These are phyloP conservation scores for Panthera uncia DNA, from an alignment of 2,113 vertebrate genomes.

Conservation along the genomic window DNA sequence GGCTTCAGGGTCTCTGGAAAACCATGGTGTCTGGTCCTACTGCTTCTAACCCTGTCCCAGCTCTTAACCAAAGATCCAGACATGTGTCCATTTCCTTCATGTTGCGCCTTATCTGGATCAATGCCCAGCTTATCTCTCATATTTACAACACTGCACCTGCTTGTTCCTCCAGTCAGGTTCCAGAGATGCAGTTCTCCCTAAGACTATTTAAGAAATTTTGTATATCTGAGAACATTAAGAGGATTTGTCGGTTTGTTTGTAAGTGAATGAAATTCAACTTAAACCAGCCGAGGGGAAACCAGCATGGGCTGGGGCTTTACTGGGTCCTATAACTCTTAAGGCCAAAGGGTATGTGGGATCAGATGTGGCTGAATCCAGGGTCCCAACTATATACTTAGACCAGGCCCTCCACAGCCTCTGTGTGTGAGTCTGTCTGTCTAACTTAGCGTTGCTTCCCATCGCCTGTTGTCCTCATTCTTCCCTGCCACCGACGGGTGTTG, in stretches of 20 bases:
- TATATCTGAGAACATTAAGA: not conserved
- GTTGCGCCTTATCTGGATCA: not conserved
- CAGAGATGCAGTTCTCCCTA: not conserved
- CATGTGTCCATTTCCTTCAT: not conserved
- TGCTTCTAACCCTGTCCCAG: not conserved
- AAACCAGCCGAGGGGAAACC: not conserved
- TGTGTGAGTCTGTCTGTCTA: not conserved
- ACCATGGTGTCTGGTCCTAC: not conserved
- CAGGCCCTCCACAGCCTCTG: fast-evolving
- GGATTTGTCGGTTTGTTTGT: not conserved
- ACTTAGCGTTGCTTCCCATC: not conserved
- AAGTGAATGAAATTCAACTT: not conserved
- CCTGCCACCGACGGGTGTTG: not conserved
- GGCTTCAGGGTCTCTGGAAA: not conserved
- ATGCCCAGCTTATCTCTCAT: not conserved
- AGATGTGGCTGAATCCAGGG: not conserved
- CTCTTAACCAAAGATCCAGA: not conserved
- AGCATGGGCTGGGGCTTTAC: too few relatives aligned
- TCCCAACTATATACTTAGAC: not conserved
- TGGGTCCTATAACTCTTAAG: not conserved
- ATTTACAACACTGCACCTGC: not conserved
- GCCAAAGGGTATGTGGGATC: not conserved
- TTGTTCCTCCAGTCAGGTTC: not conserved
- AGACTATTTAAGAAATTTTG: not conserved
- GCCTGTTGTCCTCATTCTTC: not conserved